Evolutionary conservation across 2,113 vertebrate species (phyloP).

Genomic region (Mystacornis crossleyi): DNA sequence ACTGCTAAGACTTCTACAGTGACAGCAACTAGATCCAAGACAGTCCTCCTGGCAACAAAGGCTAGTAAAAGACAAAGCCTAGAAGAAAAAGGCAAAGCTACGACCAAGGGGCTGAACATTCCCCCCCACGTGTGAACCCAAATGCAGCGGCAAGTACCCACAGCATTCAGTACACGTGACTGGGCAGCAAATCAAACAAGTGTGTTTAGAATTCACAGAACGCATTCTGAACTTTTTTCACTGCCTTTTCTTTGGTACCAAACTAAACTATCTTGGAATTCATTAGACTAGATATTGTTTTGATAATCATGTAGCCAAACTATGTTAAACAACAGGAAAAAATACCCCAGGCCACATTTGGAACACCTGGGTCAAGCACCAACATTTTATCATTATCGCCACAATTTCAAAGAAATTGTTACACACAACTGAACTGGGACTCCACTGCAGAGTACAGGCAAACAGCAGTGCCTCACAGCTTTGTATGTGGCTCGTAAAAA

Average conservation of each 20-base stretch:
- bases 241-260: not conserved
- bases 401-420: not conserved
- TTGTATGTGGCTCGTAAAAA: not conserved
- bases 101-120: not conserved
- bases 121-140: not conserved
- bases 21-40: not conserved
- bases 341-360: not conserved
- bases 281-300: not conserved
- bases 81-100: not conserved
- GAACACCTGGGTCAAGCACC: not conserved
- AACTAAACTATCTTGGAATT: not conserved
- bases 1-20: not conserved
- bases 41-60: not conserved
- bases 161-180: not conserved
- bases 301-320: not conserved
- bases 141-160: not conserved
- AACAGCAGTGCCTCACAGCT: not conserved
- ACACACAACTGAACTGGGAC: not conserved
- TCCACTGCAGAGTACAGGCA: not conserved
- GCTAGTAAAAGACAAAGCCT: not conserved
- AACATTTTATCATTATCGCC: not conserved
- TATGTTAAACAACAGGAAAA: not conserved
- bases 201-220: not conserved
- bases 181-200: not conserved
- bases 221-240: not conserved